phyloP scores from a whole-genome alignment of 2,113 vertebrate genomes.

The Panthera leo region DNA sequence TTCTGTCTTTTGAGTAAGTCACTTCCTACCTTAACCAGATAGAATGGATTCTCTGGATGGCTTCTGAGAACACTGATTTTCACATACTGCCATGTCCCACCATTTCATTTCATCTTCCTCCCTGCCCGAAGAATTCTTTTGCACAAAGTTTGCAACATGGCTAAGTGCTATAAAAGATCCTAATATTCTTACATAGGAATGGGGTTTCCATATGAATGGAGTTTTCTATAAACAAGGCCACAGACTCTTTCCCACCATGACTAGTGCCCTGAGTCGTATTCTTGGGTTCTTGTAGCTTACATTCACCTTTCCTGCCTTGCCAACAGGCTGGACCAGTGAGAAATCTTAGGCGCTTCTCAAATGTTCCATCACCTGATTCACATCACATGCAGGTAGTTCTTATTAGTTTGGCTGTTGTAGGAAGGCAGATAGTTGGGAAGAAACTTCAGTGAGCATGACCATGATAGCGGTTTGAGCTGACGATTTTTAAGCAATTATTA shows the following conservation, averaged over 20 bases:
- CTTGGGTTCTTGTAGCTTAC: background rate
- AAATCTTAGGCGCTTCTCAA: background rate
- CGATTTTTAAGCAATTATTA: conserved; percentile 11
- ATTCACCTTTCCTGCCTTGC: background rate
- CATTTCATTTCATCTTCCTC: background rate
- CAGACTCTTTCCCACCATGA: background rate
- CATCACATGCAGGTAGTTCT: background rate
- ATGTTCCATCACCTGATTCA: background rate
- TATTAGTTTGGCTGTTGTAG: background rate
- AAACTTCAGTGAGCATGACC: background rate
- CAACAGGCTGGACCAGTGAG: background rate
- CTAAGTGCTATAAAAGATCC: background rate
- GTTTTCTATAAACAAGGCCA: background rate
- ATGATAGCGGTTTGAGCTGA: background rate
- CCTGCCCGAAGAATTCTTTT: background rate
- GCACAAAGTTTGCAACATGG: background rate
- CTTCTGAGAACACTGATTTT: background rate
- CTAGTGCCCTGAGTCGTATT: background rate
- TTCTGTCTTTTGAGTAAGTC: conserved; percentile 24
- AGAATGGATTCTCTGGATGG: background rate
- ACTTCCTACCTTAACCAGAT: background rate
- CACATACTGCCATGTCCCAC: background rate
- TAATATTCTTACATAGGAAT: background rate
- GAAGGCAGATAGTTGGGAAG: background rate
- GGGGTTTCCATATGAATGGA: background rate